Evolutionary conservation across 2,113 vertebrate genomes (phyloP), one percentile per base, ranked within the genome.

Genomic region (Mustela nigripes): DNA sequence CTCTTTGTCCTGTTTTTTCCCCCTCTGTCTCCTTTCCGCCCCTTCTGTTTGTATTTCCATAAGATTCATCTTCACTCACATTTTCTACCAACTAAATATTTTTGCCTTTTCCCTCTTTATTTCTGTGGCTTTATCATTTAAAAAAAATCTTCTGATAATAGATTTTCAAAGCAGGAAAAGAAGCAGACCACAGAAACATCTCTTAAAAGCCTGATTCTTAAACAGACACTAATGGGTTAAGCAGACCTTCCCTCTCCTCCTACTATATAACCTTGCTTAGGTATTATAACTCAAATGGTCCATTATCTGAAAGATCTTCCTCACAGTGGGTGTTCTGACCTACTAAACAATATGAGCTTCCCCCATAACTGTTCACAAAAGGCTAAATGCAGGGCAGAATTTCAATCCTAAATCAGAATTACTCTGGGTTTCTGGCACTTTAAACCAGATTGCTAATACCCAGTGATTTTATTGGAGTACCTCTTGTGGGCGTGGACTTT

Each of bases 381-480:
- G 60, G 83, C 53, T 90, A 83, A 95, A 24, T 82, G 50, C 62
- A 95, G 74, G 84, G 88, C 53, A 97, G 62, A 91, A 88, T 95
- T 98, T 96, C 76, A 89, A 9, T 87, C 7, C 69, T 97, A 39
- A 39, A 93, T 63, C n/a, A 1, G 0, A 94, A 76, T 96, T 97
- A 94, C 36, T n/a, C 19, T 98, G 81, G 31, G 96, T 98, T 97
- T 4, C 0, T 95, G 91, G 91, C 82, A 95, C 18, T 94, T 95
- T 73, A 95, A 98, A 93, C 73, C 76, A 89, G 58, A 82, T 96
- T 98, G 92, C 87, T 97, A 98, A 91, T 85, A 98, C 90, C 92
- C 74, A 81, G 88, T 74, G 96, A 96, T 97, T 95, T 97, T 97
- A 93, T 92, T 98, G 97, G 69, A 94, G 56, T 58, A 95, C 76